phyloP scores from a whole-genome alignment of 2,888 invertebrate genomes.

The Drosophila anomalipes region DNA sequence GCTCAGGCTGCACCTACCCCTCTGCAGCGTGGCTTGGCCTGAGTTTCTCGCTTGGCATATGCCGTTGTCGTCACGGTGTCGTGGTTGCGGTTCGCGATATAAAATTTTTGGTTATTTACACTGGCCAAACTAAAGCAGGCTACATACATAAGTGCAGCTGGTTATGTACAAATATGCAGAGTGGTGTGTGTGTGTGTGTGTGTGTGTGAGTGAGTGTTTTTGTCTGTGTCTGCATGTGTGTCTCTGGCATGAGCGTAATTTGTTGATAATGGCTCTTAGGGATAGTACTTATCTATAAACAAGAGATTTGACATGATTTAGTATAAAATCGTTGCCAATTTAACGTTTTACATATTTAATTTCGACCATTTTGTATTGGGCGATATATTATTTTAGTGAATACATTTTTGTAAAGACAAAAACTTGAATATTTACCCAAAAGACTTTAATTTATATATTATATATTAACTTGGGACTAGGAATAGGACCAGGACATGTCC shows the following conservation, averaged over 20 bases:
- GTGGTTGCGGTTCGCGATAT: constrained; percentile 72
- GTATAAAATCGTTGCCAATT: neutral
- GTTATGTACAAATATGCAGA: constrained; percentile 27
- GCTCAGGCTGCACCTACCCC: constrained; percentile 8
- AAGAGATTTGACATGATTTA: neutral
- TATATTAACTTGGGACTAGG: neutral
- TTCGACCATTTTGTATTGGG: fast-evolving
- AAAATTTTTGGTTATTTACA: constrained; percentile 74
- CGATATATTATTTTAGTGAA: neutral
- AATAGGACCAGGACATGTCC: neutral
- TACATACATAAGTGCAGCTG: constrained; percentile 52
- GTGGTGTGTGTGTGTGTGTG: neutral
- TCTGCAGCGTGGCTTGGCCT: neutral
- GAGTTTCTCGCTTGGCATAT: constrained; percentile 51
- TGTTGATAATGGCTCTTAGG: neutral
- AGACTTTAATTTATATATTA: neutral
- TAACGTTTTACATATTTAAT: neutral
- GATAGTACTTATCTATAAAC: neutral
- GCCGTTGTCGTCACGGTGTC: constrained; percentile 74
- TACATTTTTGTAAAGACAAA: neutral
- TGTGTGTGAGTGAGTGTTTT: neutral
- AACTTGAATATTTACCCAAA: neutral
- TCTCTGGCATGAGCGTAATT: constrained; percentile 10
- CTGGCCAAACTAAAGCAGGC: constrained; percentile 45
- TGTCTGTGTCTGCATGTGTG: neutral